Evolutionary conservation across 2,888 invertebrate genomes (phyloP).

Genomic region (Coronaproctus castanopsis): DNA sequence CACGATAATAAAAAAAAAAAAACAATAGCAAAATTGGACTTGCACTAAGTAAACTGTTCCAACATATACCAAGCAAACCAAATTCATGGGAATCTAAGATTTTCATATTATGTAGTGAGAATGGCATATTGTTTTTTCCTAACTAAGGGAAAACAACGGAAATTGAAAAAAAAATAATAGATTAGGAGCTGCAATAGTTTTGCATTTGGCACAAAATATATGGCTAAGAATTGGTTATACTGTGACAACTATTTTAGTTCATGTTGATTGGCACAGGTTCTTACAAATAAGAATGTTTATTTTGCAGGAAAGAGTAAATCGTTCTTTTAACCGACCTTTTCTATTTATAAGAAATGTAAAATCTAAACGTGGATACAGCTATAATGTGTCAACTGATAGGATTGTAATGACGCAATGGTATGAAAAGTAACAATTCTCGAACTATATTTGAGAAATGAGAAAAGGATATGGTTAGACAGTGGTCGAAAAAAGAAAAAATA

Average conservation of each 20-base stretch:
- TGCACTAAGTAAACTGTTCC: too few relatives aligned
- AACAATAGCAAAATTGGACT: too few relatives aligned
- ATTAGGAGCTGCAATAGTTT: neutral
- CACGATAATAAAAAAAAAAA: too few relatives aligned
- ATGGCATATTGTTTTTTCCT: neutral
- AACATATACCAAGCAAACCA: neutral
- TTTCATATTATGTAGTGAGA: neutral
- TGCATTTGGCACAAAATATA: neutral
- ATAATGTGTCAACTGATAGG: neutral
- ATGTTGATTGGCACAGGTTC: neutral
- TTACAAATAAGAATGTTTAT: neutral
- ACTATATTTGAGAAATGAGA: neutral
- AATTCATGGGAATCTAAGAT: neutral
- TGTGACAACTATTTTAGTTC: neutral
- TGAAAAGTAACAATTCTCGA: neutral
- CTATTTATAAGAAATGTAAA: neutral
- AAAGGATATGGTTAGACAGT: neutral
- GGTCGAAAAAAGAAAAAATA: neutral
- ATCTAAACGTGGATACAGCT: neutral
- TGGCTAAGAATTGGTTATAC: neutral
- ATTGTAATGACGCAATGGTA: neutral
- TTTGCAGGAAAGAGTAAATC: neutral
- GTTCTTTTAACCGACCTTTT: neutral
- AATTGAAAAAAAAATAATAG: neutral
- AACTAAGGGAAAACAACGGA: neutral